Evolutionary conservation across 2,797 vertebrate genomes (phyloP).

Genomic region (Acanthopagrus latus): DNA sequence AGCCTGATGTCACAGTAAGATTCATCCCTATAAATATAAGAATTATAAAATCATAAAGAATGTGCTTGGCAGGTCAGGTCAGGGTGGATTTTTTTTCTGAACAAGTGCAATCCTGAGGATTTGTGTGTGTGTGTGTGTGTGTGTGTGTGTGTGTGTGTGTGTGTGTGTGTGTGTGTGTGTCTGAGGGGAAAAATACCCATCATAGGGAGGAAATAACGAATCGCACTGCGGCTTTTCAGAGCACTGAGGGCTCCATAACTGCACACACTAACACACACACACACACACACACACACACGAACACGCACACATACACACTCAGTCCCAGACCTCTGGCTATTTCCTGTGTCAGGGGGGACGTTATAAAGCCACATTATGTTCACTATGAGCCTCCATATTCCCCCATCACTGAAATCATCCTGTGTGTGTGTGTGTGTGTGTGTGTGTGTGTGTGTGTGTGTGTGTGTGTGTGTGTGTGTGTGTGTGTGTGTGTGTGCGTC

Average conservation of each 20-base stretch:
- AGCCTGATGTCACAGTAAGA: background rate
- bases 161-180: background rate
- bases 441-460: constrained; percentile 34
- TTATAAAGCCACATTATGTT: constrained; percentile 75
- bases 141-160: constrained; percentile 2
- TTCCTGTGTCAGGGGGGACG: constrained; percentile 72
- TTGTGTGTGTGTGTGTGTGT: background rate
- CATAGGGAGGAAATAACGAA: too few relatives aligned
- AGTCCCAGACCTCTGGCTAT: constrained; percentile 70
- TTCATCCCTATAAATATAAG: background rate
- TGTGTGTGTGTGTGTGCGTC: constrained; percentile 34
- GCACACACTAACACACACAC: constrained; percentile 12
- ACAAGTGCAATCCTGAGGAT: background rate
- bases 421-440: constrained; percentile 20
- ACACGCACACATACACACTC: constrained; percentile 22
- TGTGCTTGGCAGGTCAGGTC: background rate
- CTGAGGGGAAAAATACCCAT: too few relatives aligned
- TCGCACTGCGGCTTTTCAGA: too few relatives aligned
- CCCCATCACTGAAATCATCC: constrained; percentile 60
- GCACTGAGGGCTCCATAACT: too few relatives aligned
- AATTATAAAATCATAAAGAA: background rate
- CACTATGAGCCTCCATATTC: constrained; percentile 69
- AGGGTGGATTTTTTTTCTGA: background rate
- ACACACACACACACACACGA: constrained; percentile 27
- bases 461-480: constrained; percentile 29